Evolutionary conservation across 35 echinoderm and acorn worm genomes (phyloP), one percentile per base, ranked within the genome.

Genomic region (Lytechinus pictus): DNA sequence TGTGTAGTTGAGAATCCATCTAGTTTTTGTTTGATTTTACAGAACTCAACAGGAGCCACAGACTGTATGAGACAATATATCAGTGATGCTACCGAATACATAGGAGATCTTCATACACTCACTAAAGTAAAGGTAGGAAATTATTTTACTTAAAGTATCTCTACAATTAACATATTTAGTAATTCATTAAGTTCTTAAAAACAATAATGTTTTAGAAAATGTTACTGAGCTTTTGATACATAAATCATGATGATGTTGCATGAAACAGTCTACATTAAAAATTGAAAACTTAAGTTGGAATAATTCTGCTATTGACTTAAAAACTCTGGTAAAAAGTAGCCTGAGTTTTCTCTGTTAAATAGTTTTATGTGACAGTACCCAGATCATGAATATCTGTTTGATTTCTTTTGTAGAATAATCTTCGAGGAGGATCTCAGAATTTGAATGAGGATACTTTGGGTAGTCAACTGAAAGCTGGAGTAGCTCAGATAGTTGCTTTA

Each of bases 391-490:
- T 29, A 27, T 27, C 55, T 28, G 27, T 57, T 54, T 79, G 16
- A 71, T 21, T 27, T 89, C 24, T 14, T 94, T 66, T 54, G 11
- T 79, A 99, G 98, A 96, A 97, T 89, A 99, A 99, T 86, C 94
- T 99, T 44, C 98, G 96, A 94, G 98, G 98, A 10, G 98, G 98
- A 12, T 99, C 98, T 51, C 97, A 99, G 96, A 99, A 99, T 93
- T 94, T 99, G 29, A 99, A 99, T 97, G 98, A 99, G 92, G 98
- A 99, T 54, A 99, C 98, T 4, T 66, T 99, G n/a, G 98, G 98
- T 10, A 99, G 98, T 87, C 98, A 98, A 60, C 91, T 98, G 54
- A 99, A 99, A 89, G 98, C 98, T 10, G 98, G 98, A 52, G 97
- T 99, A 24, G 98, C 98, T 61, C 98, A 99, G 95, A 97, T 99